These are phyloP conservation scores for Chaetops frenatus DNA, from an alignment of 2,113 vertebrate species.

Conservation along the genomic window DNA sequence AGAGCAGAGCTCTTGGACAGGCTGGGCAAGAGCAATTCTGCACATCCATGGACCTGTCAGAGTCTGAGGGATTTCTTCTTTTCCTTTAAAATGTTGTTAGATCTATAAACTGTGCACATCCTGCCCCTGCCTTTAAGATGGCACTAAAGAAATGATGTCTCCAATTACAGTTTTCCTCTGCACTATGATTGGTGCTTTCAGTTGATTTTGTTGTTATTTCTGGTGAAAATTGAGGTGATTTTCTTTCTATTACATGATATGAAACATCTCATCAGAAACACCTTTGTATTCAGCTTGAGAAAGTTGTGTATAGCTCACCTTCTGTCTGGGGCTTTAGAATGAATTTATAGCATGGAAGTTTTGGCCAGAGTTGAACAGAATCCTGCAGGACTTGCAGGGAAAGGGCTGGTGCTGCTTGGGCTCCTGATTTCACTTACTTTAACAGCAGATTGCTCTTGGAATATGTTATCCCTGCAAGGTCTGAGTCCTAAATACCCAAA, in stretches of 20 bases:
- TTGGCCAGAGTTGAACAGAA: neutral
- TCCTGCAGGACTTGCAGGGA: neutral
- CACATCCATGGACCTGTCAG: neutral
- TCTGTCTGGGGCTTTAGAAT: conserved; percentile 22
- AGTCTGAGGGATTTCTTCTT: neutral
- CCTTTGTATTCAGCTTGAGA: conserved; percentile 7
- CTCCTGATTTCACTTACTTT: fast-evolving
- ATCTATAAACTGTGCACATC: neutral
- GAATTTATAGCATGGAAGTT: conserved; percentile 5
- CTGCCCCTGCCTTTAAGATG: neutral
- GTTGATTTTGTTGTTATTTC: neutral
- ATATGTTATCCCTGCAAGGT: neutral
- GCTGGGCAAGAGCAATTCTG: neutral
- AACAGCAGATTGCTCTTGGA: neutral
- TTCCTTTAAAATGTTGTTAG: neutral
- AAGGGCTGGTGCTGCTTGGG: neutral
- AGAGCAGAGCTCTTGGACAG: neutral
- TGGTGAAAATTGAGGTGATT: neutral
- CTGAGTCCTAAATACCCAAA: neutral
- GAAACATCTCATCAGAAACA: neutral
- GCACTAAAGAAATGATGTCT: neutral
- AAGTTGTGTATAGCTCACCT: neutral
- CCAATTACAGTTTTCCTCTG: neutral
- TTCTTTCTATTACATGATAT: neutral
- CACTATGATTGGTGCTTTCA: neutral